Evolutionary conservation across 2,797 vertebrate species (phyloP), one percentile per base, ranked within the genome.

Genomic region (Cetoscarus ocellatus): DNA sequence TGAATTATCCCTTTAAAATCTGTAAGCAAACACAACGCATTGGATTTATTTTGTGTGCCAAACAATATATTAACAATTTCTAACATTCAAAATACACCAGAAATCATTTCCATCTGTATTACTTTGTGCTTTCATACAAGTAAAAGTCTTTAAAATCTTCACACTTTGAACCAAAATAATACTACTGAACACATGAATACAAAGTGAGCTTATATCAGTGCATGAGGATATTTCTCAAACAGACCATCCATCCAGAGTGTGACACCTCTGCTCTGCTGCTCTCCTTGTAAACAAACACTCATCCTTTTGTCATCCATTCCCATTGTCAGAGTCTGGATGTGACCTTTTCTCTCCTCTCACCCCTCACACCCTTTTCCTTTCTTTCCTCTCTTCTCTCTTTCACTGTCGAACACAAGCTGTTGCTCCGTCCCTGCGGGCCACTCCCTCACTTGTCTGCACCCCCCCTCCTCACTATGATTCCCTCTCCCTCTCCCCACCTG

Each of bases 341-440:
- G 91, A 94, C 91, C 93, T 92, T 81, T 88, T 70, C 83, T 91
- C 84, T 85, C 81, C 80, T 67, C 72, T 71, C 76, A 15, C 68
- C 70, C 70, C 59, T 76, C 63, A 3, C 15, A 18, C 54, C 70
- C 78, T 81, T 86, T 84, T 77, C 67, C 38, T 39, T 77, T 75
- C 27, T 72, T 54, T 59, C 59, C 61, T 70, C 80, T 72, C 87
- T 78, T 87, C 92, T 89, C 89, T 83, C 73, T 89, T 93, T 94
- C 91, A 90, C 79, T 65, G 83, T 77, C 90, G 92, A 69, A 66
- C 82, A 84, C 94, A 95, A 95, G 93, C 94, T 95, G 94, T 94
- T 88, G 81, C 91, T 51, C 38, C 17, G 83, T 91, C 94, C 91
- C 91, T 73, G 78, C 43, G 90, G 88, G 80, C 87, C 76, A 86